Percentiles rank a stretch among this genome's conserved stretches.
These are phyloP conservation scores for Lycophotia porphyrea DNA, from an alignment of 2,888 invertebrate genomes.

Conservation along the genomic window DNA sequence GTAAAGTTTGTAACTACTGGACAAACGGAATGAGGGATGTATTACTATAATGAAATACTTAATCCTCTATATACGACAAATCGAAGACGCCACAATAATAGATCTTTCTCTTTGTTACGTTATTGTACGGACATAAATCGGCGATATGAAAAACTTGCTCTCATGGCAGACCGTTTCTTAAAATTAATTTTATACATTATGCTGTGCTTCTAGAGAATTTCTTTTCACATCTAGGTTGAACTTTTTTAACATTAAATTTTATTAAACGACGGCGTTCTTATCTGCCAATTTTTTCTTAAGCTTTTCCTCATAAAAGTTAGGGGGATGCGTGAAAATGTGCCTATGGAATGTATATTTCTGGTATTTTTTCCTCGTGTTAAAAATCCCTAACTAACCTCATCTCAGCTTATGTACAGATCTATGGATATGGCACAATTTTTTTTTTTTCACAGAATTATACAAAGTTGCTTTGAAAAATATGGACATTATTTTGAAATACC, in stretches of 20 bases:
- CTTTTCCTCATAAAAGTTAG: constrained; percentile 53
- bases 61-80: constrained; percentile 15
- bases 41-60: neutral
- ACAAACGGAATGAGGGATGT: neutral
- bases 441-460: neutral
- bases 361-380: constrained; percentile 29
- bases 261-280: constrained; percentile 52
- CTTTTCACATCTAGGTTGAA: constrained; percentile 43
- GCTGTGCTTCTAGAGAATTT: constrained; percentile 48
- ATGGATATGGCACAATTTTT: neutral
- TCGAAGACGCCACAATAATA: constrained; percentile 21
- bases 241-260: constrained; percentile 61
- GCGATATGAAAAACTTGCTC: constrained; percentile 42
- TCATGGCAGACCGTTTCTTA: constrained; percentile 37
- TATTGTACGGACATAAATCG: constrained; percentile 32
- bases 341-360: constrained; percentile 28
- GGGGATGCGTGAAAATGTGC: constrained; percentile 36
- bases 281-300: constrained; percentile 43
- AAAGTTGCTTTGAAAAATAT: neutral
- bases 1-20: neutral
- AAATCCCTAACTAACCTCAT: constrained; percentile 46
- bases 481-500: neutral
- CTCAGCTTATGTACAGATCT: constrained; percentile 11
- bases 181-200: constrained; percentile 62
- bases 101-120: constrained; percentile 22